Conservation (phyloP, 2,888 invertebrate genomes). For the Leucophora obtusa region DNA sequence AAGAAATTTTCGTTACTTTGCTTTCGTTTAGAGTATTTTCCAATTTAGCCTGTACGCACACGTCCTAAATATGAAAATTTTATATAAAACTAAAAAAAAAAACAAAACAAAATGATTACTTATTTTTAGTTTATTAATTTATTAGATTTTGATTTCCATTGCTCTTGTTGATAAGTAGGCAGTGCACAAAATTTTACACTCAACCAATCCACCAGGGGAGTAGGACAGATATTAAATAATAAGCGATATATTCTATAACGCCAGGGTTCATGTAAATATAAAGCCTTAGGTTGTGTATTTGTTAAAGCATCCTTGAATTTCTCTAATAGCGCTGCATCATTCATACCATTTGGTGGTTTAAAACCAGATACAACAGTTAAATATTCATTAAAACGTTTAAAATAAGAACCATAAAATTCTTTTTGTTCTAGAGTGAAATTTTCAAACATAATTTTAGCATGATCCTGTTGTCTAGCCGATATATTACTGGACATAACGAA, state of each 20-base stretch:
- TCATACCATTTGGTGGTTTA: constrained; percentile 80
- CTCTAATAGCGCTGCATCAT: constrained; percentile 80
- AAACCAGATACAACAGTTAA: constrained; percentile 79
- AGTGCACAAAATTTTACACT: constrained; percentile 83
- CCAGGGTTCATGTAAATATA: constrained; percentile 86
- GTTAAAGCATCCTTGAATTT: constrained; percentile 83
- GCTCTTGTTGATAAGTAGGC: constrained; percentile 79
- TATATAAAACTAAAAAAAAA: too few species aligned
- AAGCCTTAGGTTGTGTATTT: constrained; percentile 81
- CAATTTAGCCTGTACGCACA: too few species aligned
- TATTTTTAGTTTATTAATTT: constrained; percentile 12
- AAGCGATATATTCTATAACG: constrained; percentile 83
- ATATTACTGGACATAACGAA: constrained; percentile 85
- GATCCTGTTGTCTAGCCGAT: constrained; percentile 81
- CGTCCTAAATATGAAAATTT: too few species aligned
- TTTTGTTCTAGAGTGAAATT: constrained; percentile 83
- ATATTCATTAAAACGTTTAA: constrained; percentile 82
- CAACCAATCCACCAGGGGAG: constrained; percentile 81
- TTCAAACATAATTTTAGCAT: constrained; percentile 83
- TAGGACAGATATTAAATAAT: constrained; percentile 83
- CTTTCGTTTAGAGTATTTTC: too few species aligned
- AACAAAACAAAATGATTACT: constrained; percentile 16
- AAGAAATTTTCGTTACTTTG: too few species aligned
- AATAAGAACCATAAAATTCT: constrained; percentile 83
- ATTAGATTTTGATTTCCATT: constrained; percentile 15